Evolutionary conservation across 2,888 invertebrate genomes (phyloP).

Genomic region (Phengaris arion): DNA sequence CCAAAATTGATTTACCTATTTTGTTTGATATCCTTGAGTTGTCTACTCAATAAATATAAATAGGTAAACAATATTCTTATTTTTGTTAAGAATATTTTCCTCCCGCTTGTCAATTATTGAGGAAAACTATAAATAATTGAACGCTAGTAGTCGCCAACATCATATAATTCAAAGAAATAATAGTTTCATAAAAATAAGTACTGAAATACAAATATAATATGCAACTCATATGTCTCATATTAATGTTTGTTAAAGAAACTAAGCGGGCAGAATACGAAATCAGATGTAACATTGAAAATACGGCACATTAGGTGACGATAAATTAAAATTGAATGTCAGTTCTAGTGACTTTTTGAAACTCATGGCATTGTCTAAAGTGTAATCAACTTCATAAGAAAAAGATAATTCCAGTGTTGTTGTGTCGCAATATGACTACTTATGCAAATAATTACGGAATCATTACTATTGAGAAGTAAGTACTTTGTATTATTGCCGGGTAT

Average conservation of each 20-base stretch:
- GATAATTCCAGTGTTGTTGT: constrained; percentile 17
- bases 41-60: too few species aligned
- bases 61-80: constrained; percentile 17
- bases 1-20: background rate
- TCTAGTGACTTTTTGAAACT: constrained; percentile 19
- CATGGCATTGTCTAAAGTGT: constrained; percentile 23
- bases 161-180: background rate
- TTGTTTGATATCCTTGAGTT: background rate
- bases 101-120: constrained; percentile 50
- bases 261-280: background rate
- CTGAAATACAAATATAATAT: background rate
- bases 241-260: background rate
- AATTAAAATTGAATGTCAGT: constrained; percentile 6
- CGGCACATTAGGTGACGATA: background rate
- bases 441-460: constrained; percentile 26
- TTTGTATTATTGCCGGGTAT: background rate
- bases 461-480: constrained; percentile 13
- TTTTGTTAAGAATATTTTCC: constrained; percentile 45
- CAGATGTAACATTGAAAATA: constrained; percentile 3
- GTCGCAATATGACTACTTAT: constrained; percentile 14
- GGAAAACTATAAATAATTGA: constrained; percentile 43
- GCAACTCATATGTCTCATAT: background rate
- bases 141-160: background rate
- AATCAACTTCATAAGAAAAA: constrained; percentile 26
- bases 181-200: background rate